Percentiles rank a stretch among this genome's conserved stretches.
phyloP scores from a whole-genome alignment of 64 coral and sea anemone species.

The Exaiptasia diaphana region DNA sequence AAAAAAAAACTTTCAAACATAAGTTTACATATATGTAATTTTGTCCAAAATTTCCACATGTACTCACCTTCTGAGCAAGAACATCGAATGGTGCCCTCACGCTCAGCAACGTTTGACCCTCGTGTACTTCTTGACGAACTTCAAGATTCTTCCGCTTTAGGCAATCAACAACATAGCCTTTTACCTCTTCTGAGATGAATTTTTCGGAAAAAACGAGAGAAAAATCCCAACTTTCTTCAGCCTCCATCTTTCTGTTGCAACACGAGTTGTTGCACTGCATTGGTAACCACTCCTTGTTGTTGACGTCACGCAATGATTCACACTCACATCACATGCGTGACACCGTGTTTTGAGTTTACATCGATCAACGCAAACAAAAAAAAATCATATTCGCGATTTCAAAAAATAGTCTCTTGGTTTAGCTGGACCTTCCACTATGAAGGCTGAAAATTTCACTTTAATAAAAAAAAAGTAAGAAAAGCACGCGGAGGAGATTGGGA shows the following conservation, averaged over 20 bases:
- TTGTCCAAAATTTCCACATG: neutral
- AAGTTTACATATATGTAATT: no score
- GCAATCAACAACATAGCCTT: slow-evolving; percentile 64
- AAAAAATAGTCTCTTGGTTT: no score
- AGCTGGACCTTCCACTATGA: no score
- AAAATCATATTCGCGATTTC: no score
- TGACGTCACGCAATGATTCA: neutral
- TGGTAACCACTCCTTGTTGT: neutral
- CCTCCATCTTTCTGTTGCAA: neutral
- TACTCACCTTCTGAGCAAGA: slow-evolving; percentile 55
- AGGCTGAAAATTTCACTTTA: no score
- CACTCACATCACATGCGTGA: neutral
- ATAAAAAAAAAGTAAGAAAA: no score
- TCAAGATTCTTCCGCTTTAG: slow-evolving; percentile 35
- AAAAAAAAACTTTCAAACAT: no score
- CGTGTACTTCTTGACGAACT: slow-evolving; percentile 21
- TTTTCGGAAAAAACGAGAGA: slow-evolving; percentile 60
- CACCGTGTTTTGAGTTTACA: neutral
- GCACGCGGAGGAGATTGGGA: no score
- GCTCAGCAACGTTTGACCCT: slow-evolving; percentile 48
- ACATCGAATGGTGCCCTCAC: slow-evolving; percentile 50
- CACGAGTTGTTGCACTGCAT: neutral
- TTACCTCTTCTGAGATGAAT: slow-evolving; percentile 61
- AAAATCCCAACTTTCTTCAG: slow-evolving; percentile 18
- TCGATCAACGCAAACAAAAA: no score